These are phyloP conservation scores for Trichomycterus rosablanca DNA, from an alignment of 2,113 vertebrate genomes.

Conservation along the genomic window DNA sequence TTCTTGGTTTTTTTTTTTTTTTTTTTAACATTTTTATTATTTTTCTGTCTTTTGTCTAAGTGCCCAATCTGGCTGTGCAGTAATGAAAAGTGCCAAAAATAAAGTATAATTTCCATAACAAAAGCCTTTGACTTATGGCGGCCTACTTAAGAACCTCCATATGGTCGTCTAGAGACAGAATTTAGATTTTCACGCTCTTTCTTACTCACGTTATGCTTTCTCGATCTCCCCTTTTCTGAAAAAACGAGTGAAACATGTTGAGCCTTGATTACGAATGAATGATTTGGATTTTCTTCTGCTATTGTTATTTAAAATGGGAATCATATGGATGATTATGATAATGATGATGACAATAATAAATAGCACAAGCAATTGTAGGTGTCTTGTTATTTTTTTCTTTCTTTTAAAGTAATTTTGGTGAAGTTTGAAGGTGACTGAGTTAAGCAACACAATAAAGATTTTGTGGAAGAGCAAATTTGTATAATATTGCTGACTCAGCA, in stretches of 20 bases:
- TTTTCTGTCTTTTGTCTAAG: slow-evolving; percentile 62
- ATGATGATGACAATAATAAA: slow-evolving; percentile 70
- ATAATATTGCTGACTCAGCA: too few species aligned
- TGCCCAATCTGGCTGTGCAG: slow-evolving; percentile 72
- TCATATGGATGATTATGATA: slow-evolving; percentile 48
- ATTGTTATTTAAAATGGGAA: slow-evolving; percentile 46
- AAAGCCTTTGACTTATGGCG: slow-evolving; percentile 79
- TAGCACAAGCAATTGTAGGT: slow-evolving; percentile 69
- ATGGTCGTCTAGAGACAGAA: slow-evolving; percentile 70
- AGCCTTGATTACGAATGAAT: slow-evolving; percentile 71
- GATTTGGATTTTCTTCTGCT: slow-evolving; percentile 67
- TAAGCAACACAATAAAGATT: too few species aligned
- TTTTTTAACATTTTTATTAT: slow-evolving; percentile 52
- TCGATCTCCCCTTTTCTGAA: slow-evolving; percentile 24
- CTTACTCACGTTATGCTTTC: slow-evolving; percentile 36
- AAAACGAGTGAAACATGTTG: slow-evolving; percentile 65
- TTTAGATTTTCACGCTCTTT: slow-evolving; percentile 59
- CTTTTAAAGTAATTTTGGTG: neutral
- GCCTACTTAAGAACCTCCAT: slow-evolving; percentile 72
- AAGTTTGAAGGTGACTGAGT: neutral
- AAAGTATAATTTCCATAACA: slow-evolving; percentile 77
- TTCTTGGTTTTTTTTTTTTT: slow-evolving; percentile 46
- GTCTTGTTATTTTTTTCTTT: slow-evolving; percentile 46
- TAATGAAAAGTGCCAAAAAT: slow-evolving; percentile 76
- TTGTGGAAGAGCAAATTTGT: too few species aligned